Conservation (phyloP, 2,797 vertebrate genomes). For the Peromyscus aztecus region DNA sequence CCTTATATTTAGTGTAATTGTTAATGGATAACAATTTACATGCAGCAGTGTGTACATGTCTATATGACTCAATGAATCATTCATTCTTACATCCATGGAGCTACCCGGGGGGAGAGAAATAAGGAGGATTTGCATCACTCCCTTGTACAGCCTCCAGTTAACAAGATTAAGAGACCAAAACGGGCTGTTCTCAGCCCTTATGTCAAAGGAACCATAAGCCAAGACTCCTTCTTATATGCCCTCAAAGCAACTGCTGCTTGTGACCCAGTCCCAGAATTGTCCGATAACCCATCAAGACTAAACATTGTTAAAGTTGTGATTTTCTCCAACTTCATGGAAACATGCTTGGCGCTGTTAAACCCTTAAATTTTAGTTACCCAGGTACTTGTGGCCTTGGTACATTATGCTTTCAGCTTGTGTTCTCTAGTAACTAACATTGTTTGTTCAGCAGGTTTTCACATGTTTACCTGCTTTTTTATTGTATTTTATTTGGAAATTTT, state of each 20-base stretch:
- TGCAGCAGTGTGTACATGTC: not conserved
- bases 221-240: not conserved
- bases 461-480: not conserved
- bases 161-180: not conserved
- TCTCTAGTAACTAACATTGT: not conserved
- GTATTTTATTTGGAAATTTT: not conserved
- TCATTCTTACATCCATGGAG: not conserved
- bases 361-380: not conserved
- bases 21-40: conserved; percentile 36
- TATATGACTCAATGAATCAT: conserved; percentile 6
- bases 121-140: not conserved
- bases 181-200: not conserved
- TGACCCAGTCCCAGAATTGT: not conserved
- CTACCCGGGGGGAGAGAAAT: not conserved
- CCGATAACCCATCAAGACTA: not conserved
- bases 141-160: not conserved
- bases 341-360: not conserved
- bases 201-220: not conserved
- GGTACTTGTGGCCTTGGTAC: not conserved
- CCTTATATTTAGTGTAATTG: not conserved
- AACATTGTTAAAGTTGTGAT: not conserved
- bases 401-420: not conserved
- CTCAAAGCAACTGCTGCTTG: not conserved
- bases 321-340: not conserved
- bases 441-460: not conserved